These are phyloP conservation scores for Zaprionus ornatus DNA, from an alignment of 1,140 invertebrate species.

Conservation along the genomic window DNA sequence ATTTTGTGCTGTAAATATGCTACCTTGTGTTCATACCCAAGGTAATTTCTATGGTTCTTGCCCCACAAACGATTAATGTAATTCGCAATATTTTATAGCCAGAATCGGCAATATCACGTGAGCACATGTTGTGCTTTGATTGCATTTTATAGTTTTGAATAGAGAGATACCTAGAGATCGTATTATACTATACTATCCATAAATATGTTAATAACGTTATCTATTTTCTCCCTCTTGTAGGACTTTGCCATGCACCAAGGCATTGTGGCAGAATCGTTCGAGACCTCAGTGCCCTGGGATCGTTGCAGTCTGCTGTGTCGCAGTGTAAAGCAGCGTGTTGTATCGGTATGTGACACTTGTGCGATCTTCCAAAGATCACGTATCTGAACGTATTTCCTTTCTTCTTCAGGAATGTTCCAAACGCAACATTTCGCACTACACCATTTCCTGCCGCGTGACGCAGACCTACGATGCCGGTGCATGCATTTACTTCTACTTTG, in stretches of 20 bases:
- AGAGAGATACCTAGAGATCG: too few relatives aligned
- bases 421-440: conserved; percentile 86
- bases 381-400: not conserved
- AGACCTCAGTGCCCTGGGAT: conserved; percentile 99
- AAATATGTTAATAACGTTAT: not conserved
- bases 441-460: conserved; percentile 94
- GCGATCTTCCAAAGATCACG: too few relatives aligned
- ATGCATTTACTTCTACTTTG: conserved; percentile 99
- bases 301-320: conserved; percentile 91
- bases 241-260: conserved; percentile 95
- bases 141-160: not conserved
- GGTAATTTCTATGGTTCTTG: too few relatives aligned
- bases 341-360: conserved; percentile 59
- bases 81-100: not conserved
- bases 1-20: not conserved
- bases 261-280: conserved; percentile 97
- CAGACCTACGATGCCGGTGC: conserved; percentile 98
- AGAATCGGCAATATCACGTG: not conserved
- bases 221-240: conserved; percentile 84
- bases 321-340: conserved; percentile 94
- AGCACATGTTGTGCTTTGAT: not conserved
- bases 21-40: not conserved
- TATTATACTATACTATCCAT: too few relatives aligned
- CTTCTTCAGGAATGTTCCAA: conserved; percentile 88
- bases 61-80: not conserved